phyloP scores from a whole-genome alignment of 2,797 vertebrate species.

The Sus cebifrons region DNA sequence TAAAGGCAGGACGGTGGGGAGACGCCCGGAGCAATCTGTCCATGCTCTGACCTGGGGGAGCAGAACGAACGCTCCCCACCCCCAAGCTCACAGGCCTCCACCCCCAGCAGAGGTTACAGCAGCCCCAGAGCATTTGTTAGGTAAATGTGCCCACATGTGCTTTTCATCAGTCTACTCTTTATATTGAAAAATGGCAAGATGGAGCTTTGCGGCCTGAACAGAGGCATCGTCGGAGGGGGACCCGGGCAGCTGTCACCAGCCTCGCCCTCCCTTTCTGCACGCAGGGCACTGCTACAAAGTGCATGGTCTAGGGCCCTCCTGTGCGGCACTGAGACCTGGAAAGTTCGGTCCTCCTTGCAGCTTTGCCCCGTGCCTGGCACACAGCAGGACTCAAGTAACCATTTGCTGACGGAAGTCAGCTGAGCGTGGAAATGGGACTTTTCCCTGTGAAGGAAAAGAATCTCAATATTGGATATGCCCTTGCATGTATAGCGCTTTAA shows the following conservation, averaged over 20 bases:
- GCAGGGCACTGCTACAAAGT: not conserved
- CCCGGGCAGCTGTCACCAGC: not conserved
- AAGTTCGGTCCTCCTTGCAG: not conserved
- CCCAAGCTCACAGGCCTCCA: not conserved
- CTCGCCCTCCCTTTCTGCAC: not conserved
- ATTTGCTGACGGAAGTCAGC: not conserved
- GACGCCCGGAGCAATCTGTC: not conserved
- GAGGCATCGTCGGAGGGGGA: not conserved
- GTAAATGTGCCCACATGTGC: not conserved
- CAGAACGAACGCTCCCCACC: not conserved
- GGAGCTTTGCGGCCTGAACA: not conserved
- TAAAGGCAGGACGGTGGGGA: fast-evolving
- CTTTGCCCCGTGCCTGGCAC: not conserved
- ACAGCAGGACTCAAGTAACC: not conserved
- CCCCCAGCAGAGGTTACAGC: not conserved
- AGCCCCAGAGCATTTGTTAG: not conserved
- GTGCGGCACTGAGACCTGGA: not conserved
- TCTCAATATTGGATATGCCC: not conserved
- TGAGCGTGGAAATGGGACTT: not conserved
- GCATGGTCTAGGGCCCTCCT: not conserved
- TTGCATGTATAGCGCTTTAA: not conserved
- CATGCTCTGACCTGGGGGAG: not conserved
- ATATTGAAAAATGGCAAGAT: not conserved
- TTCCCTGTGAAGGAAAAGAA: not conserved
- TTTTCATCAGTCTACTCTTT: constrained; percentile 17